Evolutionary conservation across 2,113 vertebrate species (phyloP), one percentile per base, ranked within the genome.

Genomic region (Saimiri boliviensis): DNA sequence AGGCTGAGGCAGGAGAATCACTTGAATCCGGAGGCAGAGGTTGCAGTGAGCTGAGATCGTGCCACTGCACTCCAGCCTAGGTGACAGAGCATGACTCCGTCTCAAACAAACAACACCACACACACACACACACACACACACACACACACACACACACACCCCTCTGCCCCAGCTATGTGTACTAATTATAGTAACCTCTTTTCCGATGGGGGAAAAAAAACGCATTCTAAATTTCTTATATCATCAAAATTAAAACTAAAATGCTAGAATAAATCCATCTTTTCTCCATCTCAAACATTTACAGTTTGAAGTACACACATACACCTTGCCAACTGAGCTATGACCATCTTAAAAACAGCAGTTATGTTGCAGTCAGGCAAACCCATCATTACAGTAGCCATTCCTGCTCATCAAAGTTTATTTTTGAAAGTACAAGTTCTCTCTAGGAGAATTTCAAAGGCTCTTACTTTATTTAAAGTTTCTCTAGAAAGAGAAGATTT

Each of bases 81-180:
- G 52, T 52, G 52, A 52, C 52, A 52, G 52, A 52, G 52, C 52
- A 17, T 17, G 52, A 52, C 16, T 52, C 52, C 0, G 1, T 52
- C 52, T 52, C 52, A 17, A 52, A 52, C 14, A 49, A 49, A 3
- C 14, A 49, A 49, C 0, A 49, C 12, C 52, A 17, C 16, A 52
- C 52, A 52, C 52, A 52, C n/a, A n/a, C n/a, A n/a, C n/a, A n/a
- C n/a, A n/a, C n/a, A n/a, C n/a, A n/a, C n/a, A n/a, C n/a, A n/a
- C n/a, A n/a, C n/a, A n/a, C n/a, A n/a, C n/a, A n/a, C n/a, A n/a
- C n/a, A n/a, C n/a, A n/a, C n/a, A n/a, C n/a, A n/a, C n/a, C n/a
- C n/a, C n/a, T 79, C 74, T 82, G 89, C 84, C 88, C 76, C 74
- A 98, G 92, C 81, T 96, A 73, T 86, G 70, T 94, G 76, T 87